A percentile compares a stretch with the other conserved stretches of the same genome.
phyloP scores from a whole-genome alignment of 2,888 invertebrate genomes.

The Pristionchus arcanus region DNA sequence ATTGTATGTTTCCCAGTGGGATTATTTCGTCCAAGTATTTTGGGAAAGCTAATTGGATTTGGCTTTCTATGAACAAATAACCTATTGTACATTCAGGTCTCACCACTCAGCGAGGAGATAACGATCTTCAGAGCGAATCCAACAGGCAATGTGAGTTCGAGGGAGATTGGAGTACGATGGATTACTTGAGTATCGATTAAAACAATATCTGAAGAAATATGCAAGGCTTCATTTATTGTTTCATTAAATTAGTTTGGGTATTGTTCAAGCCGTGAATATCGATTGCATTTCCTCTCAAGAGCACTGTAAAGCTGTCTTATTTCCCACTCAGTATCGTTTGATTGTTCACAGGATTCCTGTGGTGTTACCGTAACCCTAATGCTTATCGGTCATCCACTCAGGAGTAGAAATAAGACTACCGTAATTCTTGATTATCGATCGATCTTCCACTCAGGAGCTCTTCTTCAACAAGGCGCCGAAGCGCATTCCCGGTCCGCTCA shows the following conservation, averaged over 20 bases:
- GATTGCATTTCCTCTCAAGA: too few species aligned
- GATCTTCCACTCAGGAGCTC: background rate
- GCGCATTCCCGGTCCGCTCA: background rate
- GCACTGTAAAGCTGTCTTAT: too few species aligned
- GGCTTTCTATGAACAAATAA: background rate
- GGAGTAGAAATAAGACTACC: background rate
- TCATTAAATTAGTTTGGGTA: too few species aligned
- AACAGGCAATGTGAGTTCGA: background rate
- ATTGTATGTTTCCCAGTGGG: background rate
- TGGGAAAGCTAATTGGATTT: background rate
- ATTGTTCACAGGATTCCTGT: background rate
- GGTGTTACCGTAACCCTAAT: background rate
- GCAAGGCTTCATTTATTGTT: background rate
- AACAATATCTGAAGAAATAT: too few species aligned
- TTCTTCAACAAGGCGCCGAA: conserved; percentile 15
- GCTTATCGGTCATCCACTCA: background rate
- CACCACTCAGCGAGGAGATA: background rate
- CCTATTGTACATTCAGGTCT: background rate
- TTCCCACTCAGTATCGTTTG: too few species aligned
- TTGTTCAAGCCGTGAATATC: too few species aligned
- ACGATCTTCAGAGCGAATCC: conserved; percentile 3
- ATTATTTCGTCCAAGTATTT: background rate
- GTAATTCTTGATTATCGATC: background rate
- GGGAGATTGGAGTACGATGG: background rate
- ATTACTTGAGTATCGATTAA: too few species aligned